These are phyloP conservation scores for Phoxinus phoxinus DNA, from an alignment of 2,113 vertebrate species.

Conservation along the genomic window DNA sequence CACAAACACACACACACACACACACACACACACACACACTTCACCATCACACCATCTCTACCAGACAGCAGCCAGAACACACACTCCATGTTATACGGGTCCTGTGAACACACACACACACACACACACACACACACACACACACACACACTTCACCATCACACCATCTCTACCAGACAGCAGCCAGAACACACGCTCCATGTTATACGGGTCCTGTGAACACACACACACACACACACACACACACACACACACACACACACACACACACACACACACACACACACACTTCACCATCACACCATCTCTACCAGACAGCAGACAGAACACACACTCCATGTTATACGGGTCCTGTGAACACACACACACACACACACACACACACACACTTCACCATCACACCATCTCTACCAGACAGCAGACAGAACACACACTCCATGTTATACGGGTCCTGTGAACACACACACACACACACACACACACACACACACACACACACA, in stretches of 20 bases:
- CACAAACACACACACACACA: conserved; percentile 9
- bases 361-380: not conserved
- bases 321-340: conserved; percentile 60
- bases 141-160: not conserved
- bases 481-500: not conserved
- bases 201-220: conserved; percentile 89
- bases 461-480: not conserved
- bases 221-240: not conserved
- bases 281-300: not conserved
- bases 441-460: conserved; percentile 89
- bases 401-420: too few species aligned
- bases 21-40: conserved; percentile 63
- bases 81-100: conserved; percentile 86
- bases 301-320: too few species aligned
- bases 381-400: too few species aligned
- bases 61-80: too few species aligned
- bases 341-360: conserved; percentile 89
- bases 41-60: too few species aligned
- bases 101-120: conserved; percentile 69
- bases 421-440: conserved; percentile 60
- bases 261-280: conserved; percentile 65
- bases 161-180: too few species aligned
- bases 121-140: not conserved
- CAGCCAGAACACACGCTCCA: conserved; percentile 58
- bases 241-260: not conserved